Base-by-base conservation (phyloP, 2,888 invertebrate genomes). In the Rhyacophila evoluta region DNA sequence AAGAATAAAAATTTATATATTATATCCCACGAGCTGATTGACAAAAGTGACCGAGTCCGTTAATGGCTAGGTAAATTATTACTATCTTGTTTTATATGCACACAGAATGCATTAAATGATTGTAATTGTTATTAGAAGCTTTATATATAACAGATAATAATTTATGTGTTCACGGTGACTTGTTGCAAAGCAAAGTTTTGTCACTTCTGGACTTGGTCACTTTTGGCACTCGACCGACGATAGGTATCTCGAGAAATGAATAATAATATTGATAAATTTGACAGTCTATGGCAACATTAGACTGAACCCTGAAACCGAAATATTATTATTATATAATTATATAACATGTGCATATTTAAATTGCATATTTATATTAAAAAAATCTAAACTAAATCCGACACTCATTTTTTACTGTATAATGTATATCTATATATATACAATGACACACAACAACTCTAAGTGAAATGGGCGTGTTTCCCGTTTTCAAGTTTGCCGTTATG, bases 341-440 rank as follows among this genome's bases (percentile, higher is more conserved):
- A 70, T 29, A 70, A 28, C 36, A 27, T 73, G 39, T 41, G 41
- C 39, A 19, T 36, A 72, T 28, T 73, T 73, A 73, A 73, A 38
- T 11, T 36, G 70, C 36, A 70, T 70, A 70, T 70, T 36, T 36
- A 37, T 39, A 73, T 73, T 39, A 74, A 74, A 36, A 12, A 72
- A 68, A 68, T 25, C 29, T 68, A 68, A 75, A 69, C 19, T 68
- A 41, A 33, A 36, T 71, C 25, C 25, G 36, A 25, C 71, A 71
- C 71, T 36, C 71, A 71, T 71, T 71, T 71, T 71, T 36, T 71
- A 71, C 36, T 36, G 29, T 71, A 71, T 36, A 36, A 71, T n/a
- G n/a, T n/a, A 71, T 36, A 55, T 19, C 15, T 55, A 55, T 55
- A 55, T 55, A 55, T 55, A 33, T 33, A 33, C n/a, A 55, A 55